Percentiles rank a stretch among this genome's conserved stretches.
These are phyloP conservation scores for Sarcophaga rosellei DNA, from an alignment of 2,888 invertebrate species.

Conservation along the genomic window DNA sequence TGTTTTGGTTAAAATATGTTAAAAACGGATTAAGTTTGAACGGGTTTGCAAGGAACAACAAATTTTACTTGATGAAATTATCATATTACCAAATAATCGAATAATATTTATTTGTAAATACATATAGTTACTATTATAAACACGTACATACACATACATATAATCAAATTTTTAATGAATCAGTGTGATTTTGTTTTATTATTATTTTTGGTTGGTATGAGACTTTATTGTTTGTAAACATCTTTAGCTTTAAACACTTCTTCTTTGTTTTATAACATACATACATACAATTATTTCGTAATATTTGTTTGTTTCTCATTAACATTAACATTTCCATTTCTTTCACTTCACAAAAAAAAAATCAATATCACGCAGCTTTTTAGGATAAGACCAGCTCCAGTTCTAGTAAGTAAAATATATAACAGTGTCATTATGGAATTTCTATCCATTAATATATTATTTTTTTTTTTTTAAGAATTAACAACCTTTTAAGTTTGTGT, in stretches of 20 bases:
- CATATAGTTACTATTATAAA: no score
- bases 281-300: conserved; percentile 53
- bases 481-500: neutral
- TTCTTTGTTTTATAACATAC: conserved; percentile 1
- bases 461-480: neutral
- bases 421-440: neutral
- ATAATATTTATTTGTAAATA: no score
- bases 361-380: conserved; percentile 87
- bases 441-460: neutral
- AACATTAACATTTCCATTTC: conserved; percentile 73
- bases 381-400: conserved; percentile 99
- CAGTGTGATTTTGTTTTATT: neutral
- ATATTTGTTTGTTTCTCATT: conserved; percentile 72
- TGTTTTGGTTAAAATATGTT: no score
- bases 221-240: conserved; percentile 36
- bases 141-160: no score
- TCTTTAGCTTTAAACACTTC: neutral
- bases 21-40: no score
- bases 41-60: no score
- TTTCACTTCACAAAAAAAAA: conserved; percentile 55
- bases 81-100: no score
- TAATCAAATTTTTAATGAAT: no score
- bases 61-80: no score
- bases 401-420: conserved; percentile 92
- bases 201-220: neutral